Conservation (phyloP, 2,113 vertebrate species). For the Bufo gargarizans region DNA sequence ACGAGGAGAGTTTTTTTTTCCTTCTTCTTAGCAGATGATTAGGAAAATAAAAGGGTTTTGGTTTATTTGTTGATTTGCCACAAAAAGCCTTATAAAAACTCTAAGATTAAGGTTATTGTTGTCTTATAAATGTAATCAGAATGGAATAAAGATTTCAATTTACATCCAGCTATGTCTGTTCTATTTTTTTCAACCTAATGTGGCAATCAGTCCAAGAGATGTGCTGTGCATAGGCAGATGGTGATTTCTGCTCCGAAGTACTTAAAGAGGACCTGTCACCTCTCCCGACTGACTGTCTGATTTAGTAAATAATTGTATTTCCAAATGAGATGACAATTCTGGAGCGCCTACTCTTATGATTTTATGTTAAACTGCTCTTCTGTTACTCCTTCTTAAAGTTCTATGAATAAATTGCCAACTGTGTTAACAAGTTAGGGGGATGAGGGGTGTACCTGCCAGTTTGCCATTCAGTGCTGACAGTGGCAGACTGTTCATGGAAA, state of each 20-base stretch:
- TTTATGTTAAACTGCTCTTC: too few species aligned
- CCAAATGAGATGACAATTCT: too few species aligned
- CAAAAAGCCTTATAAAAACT: not conserved
- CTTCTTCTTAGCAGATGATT: constrained; percentile 32
- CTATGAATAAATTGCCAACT: too few species aligned
- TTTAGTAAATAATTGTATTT: too few species aligned
- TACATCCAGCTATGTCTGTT: not conserved
- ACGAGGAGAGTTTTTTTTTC: constrained; percentile 24
- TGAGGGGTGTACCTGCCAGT: too few species aligned
- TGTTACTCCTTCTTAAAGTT: too few species aligned
- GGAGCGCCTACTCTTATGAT: too few species aligned
- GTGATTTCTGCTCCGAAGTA: not conserved
- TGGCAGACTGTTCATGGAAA: too few species aligned
- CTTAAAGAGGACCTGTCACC: too few species aligned
- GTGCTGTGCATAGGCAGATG: not conserved
- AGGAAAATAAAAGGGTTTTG: constrained; percentile 19
- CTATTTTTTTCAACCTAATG: not conserved
- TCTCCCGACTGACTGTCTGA: too few species aligned
- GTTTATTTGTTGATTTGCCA: constrained; percentile 27
- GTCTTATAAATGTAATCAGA: not conserved
- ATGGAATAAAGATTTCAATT: not conserved
- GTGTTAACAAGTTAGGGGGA: too few species aligned
- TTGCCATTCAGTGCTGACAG: too few species aligned
- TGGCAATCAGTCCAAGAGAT: not conserved
- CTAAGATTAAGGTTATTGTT: not conserved